A percentile compares a stretch with the other conserved stretches of the same genome.
These are phyloP conservation scores for Paraescarpia echinospica DNA, from an alignment of 1,140 invertebrate species.

Conservation along the genomic window DNA sequence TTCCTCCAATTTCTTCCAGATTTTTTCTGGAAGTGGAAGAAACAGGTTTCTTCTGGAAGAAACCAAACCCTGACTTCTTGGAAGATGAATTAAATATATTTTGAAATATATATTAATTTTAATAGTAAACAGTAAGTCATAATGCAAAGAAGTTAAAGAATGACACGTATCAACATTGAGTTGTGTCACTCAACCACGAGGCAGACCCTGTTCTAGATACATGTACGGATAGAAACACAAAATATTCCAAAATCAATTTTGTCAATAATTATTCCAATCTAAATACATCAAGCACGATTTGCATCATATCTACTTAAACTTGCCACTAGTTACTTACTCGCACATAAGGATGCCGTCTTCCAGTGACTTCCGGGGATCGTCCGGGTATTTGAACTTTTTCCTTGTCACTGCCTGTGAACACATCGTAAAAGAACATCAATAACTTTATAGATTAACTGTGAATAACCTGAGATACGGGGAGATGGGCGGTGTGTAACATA, in stretches of 20 bases:
- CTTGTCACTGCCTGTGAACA: conserved; percentile 51
- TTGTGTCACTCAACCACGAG: too few relatives aligned
- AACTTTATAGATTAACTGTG: neutral
- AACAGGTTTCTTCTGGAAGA: too few relatives aligned
- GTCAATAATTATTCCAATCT: too few relatives aligned
- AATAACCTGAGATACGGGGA: neutral
- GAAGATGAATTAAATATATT: too few relatives aligned
- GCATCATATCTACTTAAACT: neutral
- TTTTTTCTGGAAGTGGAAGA: too few relatives aligned
- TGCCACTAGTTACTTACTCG: conserved; percentile 45
- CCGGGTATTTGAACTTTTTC: conserved; percentile 50
- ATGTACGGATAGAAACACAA: neutral
- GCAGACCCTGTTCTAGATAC: neutral
- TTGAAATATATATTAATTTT: too few relatives aligned
- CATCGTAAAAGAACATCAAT: conserved; percentile 12
- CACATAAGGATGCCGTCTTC: conserved; percentile 55
- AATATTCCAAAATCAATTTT: too few relatives aligned
- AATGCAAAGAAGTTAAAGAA: too few relatives aligned
- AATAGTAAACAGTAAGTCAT: too few relatives aligned
- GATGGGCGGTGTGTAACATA: neutral
- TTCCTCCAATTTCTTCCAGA: too few relatives aligned
- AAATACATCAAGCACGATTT: too few relatives aligned
- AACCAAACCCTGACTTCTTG: too few relatives aligned
- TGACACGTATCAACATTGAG: neutral
- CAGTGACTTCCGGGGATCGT: conserved; percentile 53